Base-by-base conservation (phyloP, 2,888 invertebrate genomes). In the Cremastinae sp. region DNA sequence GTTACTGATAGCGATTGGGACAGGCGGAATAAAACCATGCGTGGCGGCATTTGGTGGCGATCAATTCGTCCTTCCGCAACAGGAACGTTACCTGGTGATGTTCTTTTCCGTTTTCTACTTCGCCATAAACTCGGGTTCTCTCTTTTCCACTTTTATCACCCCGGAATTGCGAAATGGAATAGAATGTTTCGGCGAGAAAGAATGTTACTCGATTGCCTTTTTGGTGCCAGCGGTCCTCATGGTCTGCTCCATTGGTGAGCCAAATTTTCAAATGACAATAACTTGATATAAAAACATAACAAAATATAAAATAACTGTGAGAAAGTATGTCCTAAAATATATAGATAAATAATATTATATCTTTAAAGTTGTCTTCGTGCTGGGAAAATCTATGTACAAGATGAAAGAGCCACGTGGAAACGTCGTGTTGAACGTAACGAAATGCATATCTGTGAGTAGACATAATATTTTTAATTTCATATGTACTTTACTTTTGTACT, bases 41-140 rank as follows among this genome's bases (percentile, higher is more conserved):
- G 96, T 97, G 0, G 93, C 95, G 4, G 95, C 96, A 0, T 96
- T 97, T 86, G 96, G 96, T 2, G 96, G 96, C 4, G 96, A 96
- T 86, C 96, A 96, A 91, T 95, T 96, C 84, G 91, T 91, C n/a
- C 88, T 94, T 9, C 94, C 94, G 97, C 94, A 95, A 79, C 96
- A 98, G 90, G 94, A 94, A 82, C 91, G 91, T 82, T 94, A 96
- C 86, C 90, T 98, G 74, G 94, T 94, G 12, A 93, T 93, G 74
- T 98, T 97, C 91, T 98, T 98, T 91, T 98, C 98, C 0, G 90
- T 98, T 0, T 98, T 98, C 90, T 98, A 98, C 91, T 97, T 98
- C 86, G 91, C 97, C 53, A 98, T 98, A 86, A 98, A 98, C 89
- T 93, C 94, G 0, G 98, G 98, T 7, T 96, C 97, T 80, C 92